phyloP scores from a whole-genome alignment of 2,888 invertebrate genomes.

The Baccha elongata region DNA sequence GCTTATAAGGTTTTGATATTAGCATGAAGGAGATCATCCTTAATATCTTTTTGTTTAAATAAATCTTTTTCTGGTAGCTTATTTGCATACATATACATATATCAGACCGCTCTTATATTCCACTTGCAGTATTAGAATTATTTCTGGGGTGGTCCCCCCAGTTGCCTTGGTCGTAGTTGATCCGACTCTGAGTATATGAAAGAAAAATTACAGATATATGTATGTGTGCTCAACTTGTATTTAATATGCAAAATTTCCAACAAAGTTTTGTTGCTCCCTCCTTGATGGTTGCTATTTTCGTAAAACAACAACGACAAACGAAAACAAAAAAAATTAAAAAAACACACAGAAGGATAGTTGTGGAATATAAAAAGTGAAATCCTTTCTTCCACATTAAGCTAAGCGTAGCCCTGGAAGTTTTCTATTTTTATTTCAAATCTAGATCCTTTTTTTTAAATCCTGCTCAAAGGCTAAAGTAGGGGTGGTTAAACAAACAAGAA shows the following conservation, averaged over 20 bases:
- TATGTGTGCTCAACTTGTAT: too few species aligned
- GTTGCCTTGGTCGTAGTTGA: too few species aligned
- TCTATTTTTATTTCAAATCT: constrained; percentile 50
- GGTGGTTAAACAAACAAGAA: constrained; percentile 10
- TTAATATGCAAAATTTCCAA: constrained; percentile 19
- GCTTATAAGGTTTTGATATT: too few species aligned
- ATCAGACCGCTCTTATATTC: too few species aligned
- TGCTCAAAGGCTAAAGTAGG: background rate
- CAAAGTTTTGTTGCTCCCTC: constrained; percentile 5
- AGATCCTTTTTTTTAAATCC: constrained; percentile 6
- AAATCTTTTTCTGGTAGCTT: too few species aligned
- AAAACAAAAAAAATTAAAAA: background rate
- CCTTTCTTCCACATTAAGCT: constrained; percentile 47
- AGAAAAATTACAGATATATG: too few species aligned
- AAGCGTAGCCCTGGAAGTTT: constrained; percentile 52
- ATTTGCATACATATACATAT: too few species aligned
- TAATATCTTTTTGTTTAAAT: too few species aligned
- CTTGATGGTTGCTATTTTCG: constrained; percentile 46
- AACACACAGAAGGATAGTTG: constrained; percentile 30
- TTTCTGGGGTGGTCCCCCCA: too few species aligned
- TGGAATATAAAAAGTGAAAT: constrained; percentile 46
- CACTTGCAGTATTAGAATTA: too few species aligned
- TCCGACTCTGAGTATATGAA: background rate
- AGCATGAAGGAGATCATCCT: too few species aligned
- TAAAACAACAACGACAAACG: constrained; percentile 9